Evolutionary conservation across 2,797 vertebrate species (phyloP).

Genomic region (Melanotaenia parkinsoni): DNA sequence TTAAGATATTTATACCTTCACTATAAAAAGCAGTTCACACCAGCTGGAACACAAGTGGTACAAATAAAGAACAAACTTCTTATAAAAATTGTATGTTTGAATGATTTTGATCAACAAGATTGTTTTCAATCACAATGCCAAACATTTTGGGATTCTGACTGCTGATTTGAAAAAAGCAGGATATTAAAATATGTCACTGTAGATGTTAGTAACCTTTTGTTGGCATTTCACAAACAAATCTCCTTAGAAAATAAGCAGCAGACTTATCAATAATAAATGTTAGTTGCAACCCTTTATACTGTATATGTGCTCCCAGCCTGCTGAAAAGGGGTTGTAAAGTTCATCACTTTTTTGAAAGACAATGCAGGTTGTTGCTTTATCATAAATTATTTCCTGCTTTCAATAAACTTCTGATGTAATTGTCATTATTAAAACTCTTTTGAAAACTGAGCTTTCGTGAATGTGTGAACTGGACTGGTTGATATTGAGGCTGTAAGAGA

Average conservation of each 20-base stretch:
- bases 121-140: neutral
- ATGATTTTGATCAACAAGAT: neutral
- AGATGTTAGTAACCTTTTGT: neutral
- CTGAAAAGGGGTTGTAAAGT: neutral
- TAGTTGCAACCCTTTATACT: neutral
- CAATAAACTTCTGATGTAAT: neutral
- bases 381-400: neutral
- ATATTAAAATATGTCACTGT: neutral
- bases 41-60: conserved; percentile 1
- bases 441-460: neutral
- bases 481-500: neutral
- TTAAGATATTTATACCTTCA: conserved; percentile 76
- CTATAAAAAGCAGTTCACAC: conserved; percentile 51
- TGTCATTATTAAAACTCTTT: conserved; percentile 15
- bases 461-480: neutral
- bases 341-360: conserved; percentile 4
- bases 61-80: neutral
- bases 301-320: neutral
- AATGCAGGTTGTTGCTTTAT: neutral
- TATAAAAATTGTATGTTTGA: neutral
- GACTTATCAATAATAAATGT: neutral
- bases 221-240: neutral
- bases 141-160: neutral
- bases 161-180: neutral
- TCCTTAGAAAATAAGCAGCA: neutral